phyloP scores from a whole-genome alignment of 2,113 vertebrate genomes.

The Anas platyrhynchos region DNA sequence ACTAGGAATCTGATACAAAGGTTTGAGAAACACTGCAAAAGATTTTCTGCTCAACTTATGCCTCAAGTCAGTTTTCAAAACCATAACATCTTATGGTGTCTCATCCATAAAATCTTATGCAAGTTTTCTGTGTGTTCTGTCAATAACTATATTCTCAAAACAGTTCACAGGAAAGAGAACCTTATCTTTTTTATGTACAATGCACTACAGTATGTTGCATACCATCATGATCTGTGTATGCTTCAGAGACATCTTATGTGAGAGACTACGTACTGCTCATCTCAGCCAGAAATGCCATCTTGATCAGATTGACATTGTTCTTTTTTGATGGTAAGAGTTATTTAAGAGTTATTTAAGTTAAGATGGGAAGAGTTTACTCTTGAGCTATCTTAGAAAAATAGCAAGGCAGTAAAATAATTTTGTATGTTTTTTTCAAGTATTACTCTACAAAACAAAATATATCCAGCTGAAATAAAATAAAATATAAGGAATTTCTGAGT shows the following conservation, averaged over 20 bases:
- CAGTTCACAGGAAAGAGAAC: not conserved
- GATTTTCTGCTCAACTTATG: not conserved
- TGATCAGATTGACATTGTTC: not conserved
- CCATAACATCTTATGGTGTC: not conserved
- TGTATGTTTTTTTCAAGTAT: not conserved
- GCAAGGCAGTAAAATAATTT: not conserved
- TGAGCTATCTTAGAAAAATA: not conserved
- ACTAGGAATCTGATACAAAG: not conserved
- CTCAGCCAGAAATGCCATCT: accelerated
- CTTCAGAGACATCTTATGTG: not conserved
- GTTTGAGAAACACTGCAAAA: not conserved
- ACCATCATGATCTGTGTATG: accelerated
- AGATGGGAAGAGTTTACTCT: too few species aligned
- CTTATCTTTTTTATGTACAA: not conserved
- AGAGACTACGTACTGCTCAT: not conserved
- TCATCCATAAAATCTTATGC: not conserved
- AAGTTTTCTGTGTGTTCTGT: not conserved
- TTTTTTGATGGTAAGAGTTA: not conserved
- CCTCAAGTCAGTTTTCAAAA: not conserved
- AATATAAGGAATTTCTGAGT: not conserved
- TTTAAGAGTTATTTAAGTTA: too few species aligned
- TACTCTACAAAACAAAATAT: not conserved
- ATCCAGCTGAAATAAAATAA: not conserved
- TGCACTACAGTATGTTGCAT: accelerated
- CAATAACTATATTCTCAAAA: not conserved